Evolutionary conservation across 1,140 invertebrate species (phyloP).

Genomic region (Panonychus citri): DNA sequence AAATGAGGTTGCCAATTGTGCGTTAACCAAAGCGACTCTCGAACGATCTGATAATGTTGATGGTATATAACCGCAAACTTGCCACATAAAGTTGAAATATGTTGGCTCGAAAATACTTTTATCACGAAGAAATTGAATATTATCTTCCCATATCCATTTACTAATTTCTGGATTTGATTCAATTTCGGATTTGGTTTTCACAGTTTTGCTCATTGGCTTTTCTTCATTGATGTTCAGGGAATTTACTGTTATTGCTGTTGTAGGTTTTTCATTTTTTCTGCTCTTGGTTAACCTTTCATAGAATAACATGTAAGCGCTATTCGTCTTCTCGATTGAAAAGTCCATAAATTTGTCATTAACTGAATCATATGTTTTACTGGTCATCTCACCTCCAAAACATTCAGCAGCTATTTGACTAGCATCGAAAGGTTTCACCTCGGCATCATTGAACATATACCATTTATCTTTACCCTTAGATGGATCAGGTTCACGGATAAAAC

Average conservation of each 20-base stretch:
- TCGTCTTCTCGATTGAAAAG: slow-evolving; percentile 88
- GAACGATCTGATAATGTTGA: slow-evolving; percentile 38
- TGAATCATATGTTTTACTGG: slow-evolving; percentile 83
- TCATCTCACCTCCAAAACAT: slow-evolving; percentile 92
- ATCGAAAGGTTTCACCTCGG: slow-evolving; percentile 86
- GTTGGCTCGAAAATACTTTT: slow-evolving; percentile 87
- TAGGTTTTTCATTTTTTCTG: background rate
- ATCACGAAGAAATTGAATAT: slow-evolving; percentile 77
- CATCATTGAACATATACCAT: slow-evolving; percentile 77
- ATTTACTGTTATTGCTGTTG: background rate
- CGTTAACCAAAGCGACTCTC: slow-evolving; percentile 56
- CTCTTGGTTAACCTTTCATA: slow-evolving; percentile 42
- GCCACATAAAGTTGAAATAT: slow-evolving; percentile 88
- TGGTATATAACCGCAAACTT: slow-evolving; percentile 75
- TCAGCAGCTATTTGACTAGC: slow-evolving; percentile 74
- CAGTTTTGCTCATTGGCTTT: background rate
- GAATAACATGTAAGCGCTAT: slow-evolving; percentile 91
- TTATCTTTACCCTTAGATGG: slow-evolving; percentile 26
- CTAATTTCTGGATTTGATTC: background rate
- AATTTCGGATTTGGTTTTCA: background rate
- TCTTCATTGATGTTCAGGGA: background rate
- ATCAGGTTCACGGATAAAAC: slow-evolving; percentile 63
- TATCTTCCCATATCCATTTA: slow-evolving; percentile 77
- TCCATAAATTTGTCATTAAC: slow-evolving; percentile 91
- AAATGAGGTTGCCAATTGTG: slow-evolving; percentile 70